A percentile compares a stretch with the other conserved stretches of the same genome.
Conservation (phyloP, 2,888 invertebrate genomes). For the Allygus modestus region DNA sequence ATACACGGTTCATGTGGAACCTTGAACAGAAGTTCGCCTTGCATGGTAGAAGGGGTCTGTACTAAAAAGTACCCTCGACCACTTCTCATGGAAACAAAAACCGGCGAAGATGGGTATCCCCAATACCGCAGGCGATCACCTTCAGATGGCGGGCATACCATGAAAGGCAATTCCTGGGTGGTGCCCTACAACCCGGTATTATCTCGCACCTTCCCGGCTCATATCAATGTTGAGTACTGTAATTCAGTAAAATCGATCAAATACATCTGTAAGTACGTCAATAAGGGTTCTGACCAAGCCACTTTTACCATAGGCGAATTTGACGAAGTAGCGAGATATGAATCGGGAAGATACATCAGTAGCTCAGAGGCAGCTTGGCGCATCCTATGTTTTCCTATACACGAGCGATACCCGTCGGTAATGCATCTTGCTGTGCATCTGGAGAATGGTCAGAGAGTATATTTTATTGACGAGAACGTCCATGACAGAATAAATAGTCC, state of each 20-base stretch:
- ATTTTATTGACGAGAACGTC: conserved; percentile 24
- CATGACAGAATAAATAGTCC: neutral
- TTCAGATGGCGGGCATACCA: conserved; percentile 10
- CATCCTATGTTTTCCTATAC: conserved; percentile 61
- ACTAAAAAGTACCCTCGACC: conserved; percentile 71
- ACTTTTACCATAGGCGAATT: conserved; percentile 54
- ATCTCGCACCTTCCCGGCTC: conserved; percentile 59
- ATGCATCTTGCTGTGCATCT: conserved; percentile 41
- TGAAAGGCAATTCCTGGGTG: conserved; percentile 66
- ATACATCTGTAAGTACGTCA: conserved; percentile 68
- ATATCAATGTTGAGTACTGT: conserved; percentile 69
- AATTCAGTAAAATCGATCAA: conserved; percentile 69
- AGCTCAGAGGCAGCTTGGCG: conserved; percentile 67
- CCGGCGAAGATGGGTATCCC: conserved; percentile 25
- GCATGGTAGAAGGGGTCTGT: conserved; percentile 71
- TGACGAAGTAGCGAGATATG: conserved; percentile 69
- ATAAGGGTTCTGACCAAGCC: conserved; percentile 68
- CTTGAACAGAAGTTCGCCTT: conserved; percentile 71
- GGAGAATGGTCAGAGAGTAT: conserved; percentile 50
- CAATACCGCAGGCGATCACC: conserved; percentile 62
- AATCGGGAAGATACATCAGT: conserved; percentile 67
- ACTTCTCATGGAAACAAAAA: conserved; percentile 62
- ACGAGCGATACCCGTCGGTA: conserved; percentile 62
- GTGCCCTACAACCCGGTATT: conserved; percentile 66
- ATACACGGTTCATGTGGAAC: conserved; percentile 73